phyloP scores from a whole-genome alignment of 1,140 invertebrate species.

The Lepidurus apus region DNA sequence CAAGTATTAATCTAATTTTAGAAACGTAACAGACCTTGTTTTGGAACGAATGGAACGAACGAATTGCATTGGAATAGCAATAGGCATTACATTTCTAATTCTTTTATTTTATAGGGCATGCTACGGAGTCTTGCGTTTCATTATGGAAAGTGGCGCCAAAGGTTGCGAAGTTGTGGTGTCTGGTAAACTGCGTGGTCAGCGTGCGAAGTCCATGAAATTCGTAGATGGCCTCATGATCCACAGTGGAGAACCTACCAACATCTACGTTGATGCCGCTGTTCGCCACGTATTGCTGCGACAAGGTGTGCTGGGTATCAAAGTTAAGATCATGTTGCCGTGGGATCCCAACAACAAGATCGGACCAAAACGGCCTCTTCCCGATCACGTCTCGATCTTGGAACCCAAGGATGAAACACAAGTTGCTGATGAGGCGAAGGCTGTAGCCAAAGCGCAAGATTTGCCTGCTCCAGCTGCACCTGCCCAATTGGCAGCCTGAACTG shows the following conservation, averaged over 20 bases:
- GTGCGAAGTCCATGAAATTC: conserved; percentile 99
- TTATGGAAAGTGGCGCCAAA: conserved; percentile 97
- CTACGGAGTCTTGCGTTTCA: conserved; percentile 97
- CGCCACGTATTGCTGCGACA: conserved; percentile 95
- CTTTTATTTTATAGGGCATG: conserved; percentile 65
- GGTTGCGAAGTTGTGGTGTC: conserved; percentile 98
- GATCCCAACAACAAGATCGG: conserved; percentile 95
- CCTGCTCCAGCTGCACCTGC: conserved; percentile 23
- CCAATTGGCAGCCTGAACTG: conserved; percentile 14
- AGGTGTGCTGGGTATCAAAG: conserved; percentile 87
- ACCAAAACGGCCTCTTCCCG: conserved; percentile 93
- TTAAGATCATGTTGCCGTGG: conserved; percentile 99
- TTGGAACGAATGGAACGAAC: too few species aligned
- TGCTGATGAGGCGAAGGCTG: conserved; percentile 36
- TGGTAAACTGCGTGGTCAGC: conserved; percentile 95
- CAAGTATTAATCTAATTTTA: too few species aligned
- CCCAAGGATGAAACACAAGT: conserved; percentile 76
- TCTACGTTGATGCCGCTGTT: conserved; percentile 97
- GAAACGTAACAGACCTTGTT: too few species aligned
- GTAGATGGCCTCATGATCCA: conserved; percentile 99
- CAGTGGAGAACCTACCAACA: conserved; percentile 95
- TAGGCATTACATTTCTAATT: background rate
- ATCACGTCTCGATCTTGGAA: conserved; percentile 91
- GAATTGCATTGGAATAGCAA: too few species aligned
- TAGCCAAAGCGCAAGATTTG: background rate